Base-by-base conservation (phyloP, 2,113 vertebrate genomes). In the Triplophysa siluroides region DNA sequence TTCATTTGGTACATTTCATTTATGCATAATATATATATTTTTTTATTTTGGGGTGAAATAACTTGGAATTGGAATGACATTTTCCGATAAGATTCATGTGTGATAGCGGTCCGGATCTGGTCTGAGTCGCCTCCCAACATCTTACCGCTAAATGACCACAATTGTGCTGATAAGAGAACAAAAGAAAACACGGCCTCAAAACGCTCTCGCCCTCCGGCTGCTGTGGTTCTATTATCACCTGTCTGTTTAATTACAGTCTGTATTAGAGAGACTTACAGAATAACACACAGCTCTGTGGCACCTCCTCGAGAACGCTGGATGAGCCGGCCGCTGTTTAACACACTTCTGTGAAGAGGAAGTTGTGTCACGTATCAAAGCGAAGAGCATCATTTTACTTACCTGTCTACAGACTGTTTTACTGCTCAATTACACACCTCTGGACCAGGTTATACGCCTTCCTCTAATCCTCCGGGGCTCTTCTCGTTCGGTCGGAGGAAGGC, bases 311-410 rank as follows among this genome's bases (percentile, higher is more conserved):
- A 29, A 68, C 29, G 41, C 33, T 29, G 54, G 67, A 61, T 61
- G 56, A 81, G 45, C 33, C 38, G 71, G 70, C 58, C 8, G 1
- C 76, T 83, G 77, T 90, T 90, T 92, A 85, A 86, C 91, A 88
- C n/a, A 47, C 21, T 54, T 52, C 41, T 90, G 90, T 87, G 92
- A 92, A 90, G 85, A 82, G 91, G 88, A 92, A 91, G 88, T 88
- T 78, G 68, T 82, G 84, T 66, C 84, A 72, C 84, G 88, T 85
- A 92, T 91, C 91, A 92, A 93, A 92, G 90, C 87, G 83, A 85
- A 78, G 82, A 24, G 76, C 83, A 78, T 86, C 85, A 78, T 88
- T 86, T 79, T 90, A 90, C 87, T 79, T 88, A 89, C 85, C 90
- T 90, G 88, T 84, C 77, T 88, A 87, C 89, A 81, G 87, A 75